phyloP scores from a whole-genome alignment of 2,888 invertebrate genomes.

The Dysmachus trigonus region DNA sequence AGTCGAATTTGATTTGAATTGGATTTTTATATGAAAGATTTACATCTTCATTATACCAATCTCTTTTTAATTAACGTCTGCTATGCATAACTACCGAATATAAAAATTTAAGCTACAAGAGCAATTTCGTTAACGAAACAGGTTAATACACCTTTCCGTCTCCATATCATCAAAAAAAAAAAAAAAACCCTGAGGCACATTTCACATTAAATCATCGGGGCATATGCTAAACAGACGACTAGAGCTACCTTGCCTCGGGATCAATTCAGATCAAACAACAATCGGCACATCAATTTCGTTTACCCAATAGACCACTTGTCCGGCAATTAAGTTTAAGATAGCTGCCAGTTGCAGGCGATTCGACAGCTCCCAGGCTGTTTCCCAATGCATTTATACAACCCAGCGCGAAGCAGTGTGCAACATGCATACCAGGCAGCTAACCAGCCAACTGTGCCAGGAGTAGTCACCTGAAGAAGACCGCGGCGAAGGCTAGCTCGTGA shows the following conservation, averaged over 20 bases:
- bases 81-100: not conserved
- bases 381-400: not conserved
- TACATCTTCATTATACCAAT: too few relatives aligned
- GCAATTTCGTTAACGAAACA: not conserved
- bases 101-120: not conserved
- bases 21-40: too few relatives aligned
- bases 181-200: not conserved
- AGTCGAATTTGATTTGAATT: too few relatives aligned
- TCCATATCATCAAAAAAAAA: not conserved
- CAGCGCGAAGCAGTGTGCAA: not conserved
- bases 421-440: not conserved
- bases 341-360: slow-evolving; percentile 5
- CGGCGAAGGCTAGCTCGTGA: slow-evolving; percentile 13
- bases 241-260: not conserved
- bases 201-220: not conserved
- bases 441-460: not conserved
- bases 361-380: slow-evolving; percentile 21
- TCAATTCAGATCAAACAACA: slow-evolving; percentile 27
- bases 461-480: slow-evolving; percentile 3
- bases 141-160: not conserved
- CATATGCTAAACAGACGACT: not conserved
- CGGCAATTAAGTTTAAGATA: slow-evolving; percentile 35
- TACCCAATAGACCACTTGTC: slow-evolving; percentile 29
- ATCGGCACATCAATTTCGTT: slow-evolving; percentile 35
- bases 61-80: too few relatives aligned